These are phyloP conservation scores for Lytechinus variegatus DNA, from an alignment of 35 echinoderm and acorn worm species.

Conservation along the genomic window DNA sequence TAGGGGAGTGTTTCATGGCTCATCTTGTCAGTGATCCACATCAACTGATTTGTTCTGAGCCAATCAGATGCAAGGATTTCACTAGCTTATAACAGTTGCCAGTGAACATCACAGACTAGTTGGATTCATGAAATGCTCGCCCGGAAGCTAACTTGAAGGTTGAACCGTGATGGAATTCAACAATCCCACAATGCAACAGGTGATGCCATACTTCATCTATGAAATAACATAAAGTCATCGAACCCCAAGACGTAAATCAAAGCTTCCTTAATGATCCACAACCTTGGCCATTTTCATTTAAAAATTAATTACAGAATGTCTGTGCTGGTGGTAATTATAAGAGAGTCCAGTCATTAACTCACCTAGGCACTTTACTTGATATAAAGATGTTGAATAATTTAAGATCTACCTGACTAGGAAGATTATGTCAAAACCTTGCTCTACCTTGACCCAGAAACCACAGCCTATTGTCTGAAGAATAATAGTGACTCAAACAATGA, in stretches of 20 bases:
- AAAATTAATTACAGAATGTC: background rate
- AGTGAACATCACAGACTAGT: too few relatives aligned
- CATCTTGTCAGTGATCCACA: too few relatives aligned
- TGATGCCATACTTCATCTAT: background rate
- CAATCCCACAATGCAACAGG: background rate
- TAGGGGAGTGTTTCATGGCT: too few relatives aligned
- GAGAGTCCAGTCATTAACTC: background rate
- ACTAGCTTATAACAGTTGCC: too few relatives aligned
- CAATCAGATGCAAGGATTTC: too few relatives aligned
- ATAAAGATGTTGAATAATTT: background rate
- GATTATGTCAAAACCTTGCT: background rate
- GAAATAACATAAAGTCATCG: background rate
- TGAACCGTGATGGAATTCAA: background rate
- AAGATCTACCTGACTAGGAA: background rate
- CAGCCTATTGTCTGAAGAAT: background rate
- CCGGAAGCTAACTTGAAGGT: too few relatives aligned
- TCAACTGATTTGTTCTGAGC: too few relatives aligned
- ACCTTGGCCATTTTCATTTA: background rate
- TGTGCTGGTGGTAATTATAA: background rate
- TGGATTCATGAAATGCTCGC: too few relatives aligned
- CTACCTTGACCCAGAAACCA: background rate
- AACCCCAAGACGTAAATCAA: background rate
- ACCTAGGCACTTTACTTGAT: background rate
- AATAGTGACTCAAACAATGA: background rate
- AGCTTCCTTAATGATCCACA: background rate